Conservation (phyloP, 2,888 invertebrate genomes). For the Fragum fragum region DNA sequence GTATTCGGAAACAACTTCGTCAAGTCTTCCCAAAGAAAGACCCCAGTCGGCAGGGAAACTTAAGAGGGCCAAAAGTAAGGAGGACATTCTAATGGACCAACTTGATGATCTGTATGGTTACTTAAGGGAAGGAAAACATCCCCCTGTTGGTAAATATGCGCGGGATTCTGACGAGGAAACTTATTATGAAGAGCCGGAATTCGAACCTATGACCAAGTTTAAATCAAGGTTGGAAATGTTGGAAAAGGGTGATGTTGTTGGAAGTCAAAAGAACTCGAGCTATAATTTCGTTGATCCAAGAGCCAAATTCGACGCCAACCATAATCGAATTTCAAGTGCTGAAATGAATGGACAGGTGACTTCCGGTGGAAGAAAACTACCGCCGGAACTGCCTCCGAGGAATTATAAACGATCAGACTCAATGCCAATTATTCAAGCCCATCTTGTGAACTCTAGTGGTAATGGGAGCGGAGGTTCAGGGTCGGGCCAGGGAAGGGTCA, state of each 20-base stretch:
- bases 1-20: constrained; percentile 65
- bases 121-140: constrained; percentile 96
- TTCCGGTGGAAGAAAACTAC: constrained; percentile 33
- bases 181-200: constrained; percentile 85
- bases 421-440: constrained; percentile 53
- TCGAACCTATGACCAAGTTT: constrained; percentile 82
- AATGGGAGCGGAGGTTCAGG: constrained; percentile 34
- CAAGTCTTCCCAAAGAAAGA: constrained; percentile 32
- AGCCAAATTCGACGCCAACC: constrained; percentile 50
- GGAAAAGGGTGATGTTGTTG: constrained; percentile 72
- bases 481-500: constrained; percentile 28
- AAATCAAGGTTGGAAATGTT: constrained; percentile 76
- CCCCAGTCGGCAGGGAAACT: constrained; percentile 42
- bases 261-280: constrained; percentile 69
- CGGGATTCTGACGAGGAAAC: constrained; percentile 85
- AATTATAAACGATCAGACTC: constrained; percentile 70
- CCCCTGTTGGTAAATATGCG: constrained; percentile 88
- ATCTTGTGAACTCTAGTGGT: constrained; percentile 7
- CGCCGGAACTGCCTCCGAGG: constrained; percentile 72
- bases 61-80: constrained; percentile 88
- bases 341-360: constrained; percentile 39
- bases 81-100: constrained; percentile 92
- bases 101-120: constrained; percentile 99
- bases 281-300: constrained; percentile 76
- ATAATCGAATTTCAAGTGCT: constrained; percentile 36